phyloP scores from a whole-genome alignment of 1,140 invertebrate species.

The Callitettix versicolor region DNA sequence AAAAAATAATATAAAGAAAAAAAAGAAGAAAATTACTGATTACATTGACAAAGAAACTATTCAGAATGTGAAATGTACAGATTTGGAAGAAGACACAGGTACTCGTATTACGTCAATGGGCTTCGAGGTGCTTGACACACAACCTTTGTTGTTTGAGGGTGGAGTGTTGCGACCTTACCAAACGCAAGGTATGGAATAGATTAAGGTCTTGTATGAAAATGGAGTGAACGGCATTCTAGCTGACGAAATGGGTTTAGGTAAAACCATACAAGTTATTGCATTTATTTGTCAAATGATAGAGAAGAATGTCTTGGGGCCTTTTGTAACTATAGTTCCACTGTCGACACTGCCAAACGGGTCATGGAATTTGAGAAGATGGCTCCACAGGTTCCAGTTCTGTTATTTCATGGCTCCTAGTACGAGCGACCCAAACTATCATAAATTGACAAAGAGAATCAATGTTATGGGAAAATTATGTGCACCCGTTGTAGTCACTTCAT shows the following conservation, averaged over 20 bases:
- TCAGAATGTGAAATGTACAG: not conserved
- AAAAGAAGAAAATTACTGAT: not conserved
- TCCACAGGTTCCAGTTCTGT: slow-evolving; percentile 44
- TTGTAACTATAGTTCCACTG: slow-evolving; percentile 50
- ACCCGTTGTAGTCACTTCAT: slow-evolving; percentile 48
- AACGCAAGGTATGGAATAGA: slow-evolving; percentile 48
- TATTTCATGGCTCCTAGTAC: slow-evolving; percentile 41
- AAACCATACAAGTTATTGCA: slow-evolving; percentile 60
- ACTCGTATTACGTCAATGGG: slow-evolving; percentile 11
- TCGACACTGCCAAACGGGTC: slow-evolving; percentile 60
- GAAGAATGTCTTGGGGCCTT: slow-evolving; percentile 43
- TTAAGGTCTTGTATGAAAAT: slow-evolving; percentile 52
- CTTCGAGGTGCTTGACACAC: slow-evolving; percentile 12
- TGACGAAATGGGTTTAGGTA: slow-evolving; percentile 73
- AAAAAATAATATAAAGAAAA: no score
- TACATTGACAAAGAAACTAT: not conserved
- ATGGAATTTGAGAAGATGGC: slow-evolving; percentile 55
- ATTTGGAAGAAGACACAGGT: not conserved
- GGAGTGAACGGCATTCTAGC: slow-evolving; percentile 65
- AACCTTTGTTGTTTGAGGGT: slow-evolving; percentile 18
- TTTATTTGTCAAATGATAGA: slow-evolving; percentile 46
- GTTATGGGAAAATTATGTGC: slow-evolving; percentile 28
- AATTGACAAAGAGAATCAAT: slow-evolving; percentile 31
- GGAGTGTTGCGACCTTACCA: slow-evolving; percentile 48
- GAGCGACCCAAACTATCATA: slow-evolving; percentile 28